Evolutionary conservation across 2,113 vertebrate species (phyloP), one percentile per base, ranked within the genome.

Genomic region (Siphamia tubifer): DNA sequence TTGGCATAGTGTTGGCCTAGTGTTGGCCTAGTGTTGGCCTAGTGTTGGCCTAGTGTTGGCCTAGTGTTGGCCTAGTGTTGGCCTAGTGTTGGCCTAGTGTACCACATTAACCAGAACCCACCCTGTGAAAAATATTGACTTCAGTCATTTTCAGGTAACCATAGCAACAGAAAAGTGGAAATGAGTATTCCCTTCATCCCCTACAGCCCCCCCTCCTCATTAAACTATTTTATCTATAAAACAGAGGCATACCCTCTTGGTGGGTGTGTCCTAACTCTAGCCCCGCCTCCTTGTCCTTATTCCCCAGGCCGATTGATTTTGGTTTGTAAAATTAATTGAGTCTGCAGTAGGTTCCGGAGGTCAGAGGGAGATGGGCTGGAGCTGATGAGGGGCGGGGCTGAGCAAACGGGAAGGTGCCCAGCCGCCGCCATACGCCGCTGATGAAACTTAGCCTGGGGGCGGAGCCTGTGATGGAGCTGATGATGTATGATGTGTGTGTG

Each of bases 271-370:
- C 68, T 38, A n/a, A n/a, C n/a, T n/a, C n/a, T n/a, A n/a, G n/a
- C n/a, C n/a, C n/a, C n/a, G n/a, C 77, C 87, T 83, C 78, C 68
- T 65, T 38, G 66, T 75, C 67, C 62, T n/a, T 42, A 30, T 83
- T 75, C 77, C 70, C 63, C 38, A n/a, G 5, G 77, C 67, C 54
- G 67, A 92, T 90, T 87, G 86, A 90, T 90, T 91, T 91, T 90
- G 79, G 82, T 82, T 77, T 38, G 81, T 68, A 67, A 89, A 88
- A 90, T 90, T 73, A 92, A 87, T 87, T 74, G 78, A 77, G 85
- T 69, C 5, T 34, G 68, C 13, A 47, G 56, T 52, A 84, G 82
- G 86, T 81, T 83, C 70, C 44, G 32, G 78, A 74, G 89, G 90
- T 92, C 83, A 87, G 78, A 82, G 75, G 79, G 57, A 76, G 73